Evolutionary conservation across 2,888 invertebrate species (phyloP).

Genomic region (Chalcis sispes): DNA sequence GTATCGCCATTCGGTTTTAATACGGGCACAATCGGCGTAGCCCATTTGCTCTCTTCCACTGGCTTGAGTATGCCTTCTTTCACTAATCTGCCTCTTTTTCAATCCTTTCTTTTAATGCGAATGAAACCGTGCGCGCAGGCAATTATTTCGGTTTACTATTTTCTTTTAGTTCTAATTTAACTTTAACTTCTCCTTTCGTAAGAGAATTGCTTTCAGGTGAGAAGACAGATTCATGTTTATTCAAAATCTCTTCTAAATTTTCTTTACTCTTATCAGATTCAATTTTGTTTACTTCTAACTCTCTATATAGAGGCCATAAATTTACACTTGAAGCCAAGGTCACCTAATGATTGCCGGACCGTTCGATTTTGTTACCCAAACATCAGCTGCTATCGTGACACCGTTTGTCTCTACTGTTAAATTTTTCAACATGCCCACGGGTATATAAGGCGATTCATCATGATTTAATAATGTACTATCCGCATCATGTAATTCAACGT

Average conservation of each 20-base stretch:
- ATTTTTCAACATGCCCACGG: background rate
- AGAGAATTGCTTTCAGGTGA: background rate
- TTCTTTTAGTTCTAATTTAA: slow-evolving; percentile 48
- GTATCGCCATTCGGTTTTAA: slow-evolving; percentile 31
- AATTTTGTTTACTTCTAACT: background rate
- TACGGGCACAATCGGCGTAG: slow-evolving; percentile 59
- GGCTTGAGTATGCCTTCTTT: slow-evolving; percentile 41
- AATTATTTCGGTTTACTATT: slow-evolving; percentile 45
- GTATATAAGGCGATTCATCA: background rate
- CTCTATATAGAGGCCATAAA: slow-evolving; percentile 9
- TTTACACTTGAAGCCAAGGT: background rate
- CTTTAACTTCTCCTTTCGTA: background rate
- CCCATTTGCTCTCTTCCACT: slow-evolving; percentile 48
- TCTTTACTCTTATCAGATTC: too few species aligned
- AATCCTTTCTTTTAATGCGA: slow-evolving; percentile 49
- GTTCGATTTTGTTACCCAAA: background rate
- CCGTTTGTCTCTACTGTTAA: background rate
- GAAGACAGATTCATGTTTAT: slow-evolving; percentile 24
- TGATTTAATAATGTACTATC: slow-evolving; percentile 7
- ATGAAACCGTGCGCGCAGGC: slow-evolving; percentile 50
- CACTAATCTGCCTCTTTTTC: slow-evolving; percentile 48
- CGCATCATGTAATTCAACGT: background rate
- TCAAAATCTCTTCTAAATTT: background rate
- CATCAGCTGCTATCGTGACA: background rate
- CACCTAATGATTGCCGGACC: background rate